phyloP scores from a whole-genome alignment of 2,888 invertebrate genomes.

The Harpagoxenus sublaevis region DNA sequence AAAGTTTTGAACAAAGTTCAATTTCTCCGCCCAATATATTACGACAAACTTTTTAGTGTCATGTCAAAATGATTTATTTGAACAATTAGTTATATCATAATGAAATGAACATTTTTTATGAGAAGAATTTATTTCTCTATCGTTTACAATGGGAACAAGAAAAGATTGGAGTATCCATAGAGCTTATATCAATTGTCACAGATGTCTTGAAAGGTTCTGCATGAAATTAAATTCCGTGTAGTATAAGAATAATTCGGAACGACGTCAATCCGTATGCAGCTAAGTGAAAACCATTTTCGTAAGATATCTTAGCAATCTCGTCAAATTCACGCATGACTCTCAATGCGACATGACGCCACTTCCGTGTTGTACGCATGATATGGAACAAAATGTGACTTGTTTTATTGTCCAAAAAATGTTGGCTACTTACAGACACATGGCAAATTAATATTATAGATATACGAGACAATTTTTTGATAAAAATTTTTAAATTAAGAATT shows the following conservation, averaged over 20 bases:
- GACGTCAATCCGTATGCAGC: background rate
- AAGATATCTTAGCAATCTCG: background rate
- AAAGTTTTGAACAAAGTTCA: slow-evolving; percentile 14
- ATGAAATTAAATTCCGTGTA: background rate
- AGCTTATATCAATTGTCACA: background rate
- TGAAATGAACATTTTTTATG: background rate
- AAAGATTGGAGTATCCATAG: background rate
- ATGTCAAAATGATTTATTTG: background rate
- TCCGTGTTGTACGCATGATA: background rate
- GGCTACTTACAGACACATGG: background rate
- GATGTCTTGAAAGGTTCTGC: slow-evolving; percentile 1
- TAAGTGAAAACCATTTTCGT: background rate
- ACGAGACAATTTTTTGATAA: background rate
- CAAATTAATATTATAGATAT: background rate
- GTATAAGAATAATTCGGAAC: background rate
- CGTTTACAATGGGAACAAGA: background rate
- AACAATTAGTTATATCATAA: slow-evolving; percentile 7
- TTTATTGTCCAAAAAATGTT: background rate
- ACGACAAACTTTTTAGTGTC: background rate
- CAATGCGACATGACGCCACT: background rate
- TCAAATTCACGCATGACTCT: slow-evolving; percentile 19
- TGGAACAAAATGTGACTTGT: background rate
- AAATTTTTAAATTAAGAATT: background rate
- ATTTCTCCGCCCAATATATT: background rate
- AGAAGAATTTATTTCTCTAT: background rate